Percentiles rank a stretch among this genome's conserved stretches.
These are phyloP conservation scores for Drosophila neotestacea DNA, from an alignment of 2,888 invertebrate species.

Conservation along the genomic window DNA sequence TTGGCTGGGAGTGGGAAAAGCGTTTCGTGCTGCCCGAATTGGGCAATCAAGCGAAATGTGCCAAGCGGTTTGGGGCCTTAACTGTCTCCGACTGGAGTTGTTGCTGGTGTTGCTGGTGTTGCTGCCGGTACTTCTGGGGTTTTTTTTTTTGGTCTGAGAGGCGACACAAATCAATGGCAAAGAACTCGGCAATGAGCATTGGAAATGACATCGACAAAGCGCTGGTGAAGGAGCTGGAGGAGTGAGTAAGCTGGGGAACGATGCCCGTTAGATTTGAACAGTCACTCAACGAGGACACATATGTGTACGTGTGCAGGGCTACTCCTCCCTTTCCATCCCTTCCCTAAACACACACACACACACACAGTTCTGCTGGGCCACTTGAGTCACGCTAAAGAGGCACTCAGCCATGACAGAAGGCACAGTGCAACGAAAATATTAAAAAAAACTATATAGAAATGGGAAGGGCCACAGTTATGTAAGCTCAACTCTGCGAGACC, in stretches of 20 bases:
- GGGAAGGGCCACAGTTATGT: neutral
- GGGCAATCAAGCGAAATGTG: constrained; percentile 75
- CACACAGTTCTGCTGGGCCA: constrained; percentile 26
- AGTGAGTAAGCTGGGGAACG: constrained; percentile 16
- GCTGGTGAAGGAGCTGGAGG: neutral
- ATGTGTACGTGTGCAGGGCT: constrained; percentile 12
- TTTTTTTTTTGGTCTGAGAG: constrained; percentile 23
- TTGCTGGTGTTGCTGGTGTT: neutral
- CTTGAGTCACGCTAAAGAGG: constrained; percentile 61
- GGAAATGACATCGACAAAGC: constrained; percentile 46
- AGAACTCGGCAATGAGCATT: constrained; percentile 61
- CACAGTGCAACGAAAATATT: constrained; percentile 24
- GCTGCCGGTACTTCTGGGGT: neutral
- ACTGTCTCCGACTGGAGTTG: constrained; percentile 32
- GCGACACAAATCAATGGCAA: constrained; percentile 65
- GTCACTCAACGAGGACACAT: constrained; percentile 42
- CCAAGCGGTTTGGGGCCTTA: constrained; percentile 55
- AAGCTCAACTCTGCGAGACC: no score
- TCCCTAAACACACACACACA: neutral
- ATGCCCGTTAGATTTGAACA: constrained; percentile 67
- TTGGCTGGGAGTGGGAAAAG: constrained; percentile 26
- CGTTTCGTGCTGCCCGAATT: constrained; percentile 63
- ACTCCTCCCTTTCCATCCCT: constrained; percentile 8
- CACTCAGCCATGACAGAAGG: constrained; percentile 62
- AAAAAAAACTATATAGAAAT: neutral